A percentile compares a stretch with the other conserved stretches of the same genome.
Evolutionary conservation across 53 echinoderm and acorn worm genomes (phyloP).

Genomic region (Echinometra lucunter): DNA sequence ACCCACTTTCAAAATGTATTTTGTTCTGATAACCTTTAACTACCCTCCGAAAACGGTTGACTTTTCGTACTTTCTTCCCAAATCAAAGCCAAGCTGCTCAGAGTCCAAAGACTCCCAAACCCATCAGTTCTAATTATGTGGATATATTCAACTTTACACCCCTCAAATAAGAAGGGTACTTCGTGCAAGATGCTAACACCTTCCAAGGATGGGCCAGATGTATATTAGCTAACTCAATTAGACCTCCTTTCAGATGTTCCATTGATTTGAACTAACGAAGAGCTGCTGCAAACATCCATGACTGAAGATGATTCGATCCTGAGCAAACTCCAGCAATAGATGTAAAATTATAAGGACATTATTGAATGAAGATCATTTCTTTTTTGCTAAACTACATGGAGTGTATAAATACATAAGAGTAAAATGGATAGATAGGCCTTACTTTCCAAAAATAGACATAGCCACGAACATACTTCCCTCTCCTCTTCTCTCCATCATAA

Average conservation of each 20-base stretch:
- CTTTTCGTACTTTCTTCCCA: not conserved
- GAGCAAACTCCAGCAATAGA: not conserved
- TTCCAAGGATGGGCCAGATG: not conserved
- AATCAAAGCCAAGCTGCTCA: not conserved
- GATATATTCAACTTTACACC: not conserved
- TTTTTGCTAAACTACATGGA: too few relatives aligned
- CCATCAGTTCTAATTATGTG: constrained; percentile 8
- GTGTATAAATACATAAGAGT: too few relatives aligned
- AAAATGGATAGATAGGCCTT: too few relatives aligned
- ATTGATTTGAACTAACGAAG: constrained; percentile 7
- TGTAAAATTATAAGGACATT: too few relatives aligned
- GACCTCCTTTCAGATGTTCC: not conserved
- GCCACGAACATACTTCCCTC: too few relatives aligned
- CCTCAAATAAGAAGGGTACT: not conserved
- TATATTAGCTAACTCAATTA: constrained; percentile 10
- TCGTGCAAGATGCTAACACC: not conserved
- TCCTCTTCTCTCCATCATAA: too few relatives aligned
- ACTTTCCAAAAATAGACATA: too few relatives aligned
- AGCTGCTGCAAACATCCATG: not conserved
- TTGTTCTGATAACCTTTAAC: not conserved
- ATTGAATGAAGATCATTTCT: too few relatives aligned
- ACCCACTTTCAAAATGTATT: not conserved
- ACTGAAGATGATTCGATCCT: not conserved
- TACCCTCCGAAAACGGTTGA: not conserved
- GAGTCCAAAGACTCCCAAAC: not conserved